These are phyloP conservation scores for Chymomyza fuscimana DNA, from an alignment of 2,888 invertebrate species.

Conservation along the genomic window DNA sequence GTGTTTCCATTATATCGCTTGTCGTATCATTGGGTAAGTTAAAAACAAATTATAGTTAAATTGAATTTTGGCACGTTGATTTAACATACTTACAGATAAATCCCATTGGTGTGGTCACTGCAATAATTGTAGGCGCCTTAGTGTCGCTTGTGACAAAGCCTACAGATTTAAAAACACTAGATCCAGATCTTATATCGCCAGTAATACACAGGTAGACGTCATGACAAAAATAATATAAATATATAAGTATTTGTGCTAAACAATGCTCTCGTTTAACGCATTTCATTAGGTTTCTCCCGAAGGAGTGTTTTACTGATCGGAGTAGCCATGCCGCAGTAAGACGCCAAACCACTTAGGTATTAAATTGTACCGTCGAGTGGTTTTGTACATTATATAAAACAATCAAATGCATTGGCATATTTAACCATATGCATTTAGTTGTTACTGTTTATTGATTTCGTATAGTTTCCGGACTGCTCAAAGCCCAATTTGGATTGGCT, in stretches of 20 bases:
- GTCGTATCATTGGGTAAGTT: conserved; percentile 86
- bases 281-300: conserved; percentile 71
- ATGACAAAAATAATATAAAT: neutral
- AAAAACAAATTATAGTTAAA: neutral
- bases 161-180: conserved; percentile 80
- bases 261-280: neutral
- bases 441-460: neutral
- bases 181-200: conserved; percentile 83
- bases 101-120: conserved; percentile 85
- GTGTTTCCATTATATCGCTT: conserved; percentile 88
- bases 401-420: neutral
- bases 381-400: neutral
- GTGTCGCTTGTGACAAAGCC: conserved; percentile 83
- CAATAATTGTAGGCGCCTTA: conserved; percentile 85
- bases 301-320: conserved; percentile 70
- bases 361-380: conserved; percentile 26
- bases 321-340: conserved; percentile 19
- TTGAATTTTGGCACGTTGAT: neutral
- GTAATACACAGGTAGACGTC: conserved; percentile 81
- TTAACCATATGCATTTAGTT: neutral
- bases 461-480: neutral
- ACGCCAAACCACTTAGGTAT: conserved; percentile 4
- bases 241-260: neutral
- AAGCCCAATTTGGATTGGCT: neutral
- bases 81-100: conserved; percentile 80